phyloP scores from a whole-genome alignment of 2,888 invertebrate genomes.

The Lasioglossum calceatum region DNA sequence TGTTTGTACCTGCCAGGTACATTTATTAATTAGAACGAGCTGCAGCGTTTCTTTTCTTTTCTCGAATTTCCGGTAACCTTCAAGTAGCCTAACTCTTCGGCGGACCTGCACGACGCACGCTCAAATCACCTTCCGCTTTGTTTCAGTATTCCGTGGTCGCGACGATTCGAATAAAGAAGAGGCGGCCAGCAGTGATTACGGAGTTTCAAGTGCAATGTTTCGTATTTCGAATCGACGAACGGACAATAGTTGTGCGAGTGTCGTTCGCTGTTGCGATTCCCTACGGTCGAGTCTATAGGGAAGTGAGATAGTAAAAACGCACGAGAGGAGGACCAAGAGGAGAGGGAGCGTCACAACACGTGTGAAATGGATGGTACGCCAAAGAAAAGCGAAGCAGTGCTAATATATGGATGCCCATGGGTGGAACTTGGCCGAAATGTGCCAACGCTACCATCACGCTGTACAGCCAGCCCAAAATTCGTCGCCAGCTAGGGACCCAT shows the following conservation, averaged over 20 bases:
- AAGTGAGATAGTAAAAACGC: constrained; percentile 47
- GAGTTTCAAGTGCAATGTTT: constrained; percentile 35
- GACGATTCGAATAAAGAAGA: neutral
- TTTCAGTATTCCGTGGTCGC: constrained; percentile 11
- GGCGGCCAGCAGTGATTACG: neutral
- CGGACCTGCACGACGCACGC: neutral
- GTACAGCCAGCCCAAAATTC: constrained; percentile 81
- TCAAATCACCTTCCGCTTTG: constrained; percentile 7
- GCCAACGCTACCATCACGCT: constrained; percentile 84
- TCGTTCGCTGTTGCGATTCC: neutral
- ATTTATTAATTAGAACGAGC: too few species aligned
- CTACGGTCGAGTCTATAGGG: constrained; percentile 16
- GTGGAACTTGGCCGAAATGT: constrained; percentile 85
- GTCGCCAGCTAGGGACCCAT: constrained; percentile 82
- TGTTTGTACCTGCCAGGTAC: too few species aligned
- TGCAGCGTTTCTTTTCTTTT: neutral
- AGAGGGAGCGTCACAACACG: constrained; percentile 74
- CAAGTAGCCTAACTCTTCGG: neutral
- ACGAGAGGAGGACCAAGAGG: constrained; percentile 15
- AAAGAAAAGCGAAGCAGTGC: constrained; percentile 79
- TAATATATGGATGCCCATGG: constrained; percentile 85
- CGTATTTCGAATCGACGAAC: neutral
- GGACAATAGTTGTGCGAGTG: constrained; percentile 42
- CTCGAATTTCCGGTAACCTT: neutral
- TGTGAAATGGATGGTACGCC: constrained; percentile 83